Evolutionary conservation across 2,888 invertebrate genomes (phyloP).

Genomic region (Dicyrtomina minuta): DNA sequence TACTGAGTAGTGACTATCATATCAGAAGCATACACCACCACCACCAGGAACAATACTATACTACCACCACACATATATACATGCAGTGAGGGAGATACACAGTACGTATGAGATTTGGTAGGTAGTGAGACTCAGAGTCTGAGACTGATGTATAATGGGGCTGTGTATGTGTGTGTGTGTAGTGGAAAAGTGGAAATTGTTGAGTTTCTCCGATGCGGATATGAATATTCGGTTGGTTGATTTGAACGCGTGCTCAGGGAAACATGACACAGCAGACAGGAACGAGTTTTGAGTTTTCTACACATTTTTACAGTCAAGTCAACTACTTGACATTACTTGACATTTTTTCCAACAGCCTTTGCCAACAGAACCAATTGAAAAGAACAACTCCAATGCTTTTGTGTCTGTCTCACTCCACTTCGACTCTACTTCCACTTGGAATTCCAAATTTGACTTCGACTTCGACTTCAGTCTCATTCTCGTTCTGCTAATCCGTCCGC

Average conservation of each 20-base stretch:
- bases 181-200: not conserved
- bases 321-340: conserved; percentile 17
- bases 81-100: too few species aligned
- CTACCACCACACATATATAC: not conserved
- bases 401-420: not conserved
- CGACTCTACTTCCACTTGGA: not conserved
- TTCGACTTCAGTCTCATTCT: too few species aligned
- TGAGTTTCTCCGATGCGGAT: conserved; percentile 23
- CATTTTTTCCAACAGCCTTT: conserved; percentile 16
- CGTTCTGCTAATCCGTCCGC: too few species aligned
- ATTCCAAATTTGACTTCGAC: too few species aligned
- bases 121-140: too few species aligned
- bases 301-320: conserved; percentile 18
- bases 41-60: not conserved
- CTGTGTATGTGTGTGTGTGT: not conserved
- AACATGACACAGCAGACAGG: conserved; percentile 26
- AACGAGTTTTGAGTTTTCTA: not conserved
- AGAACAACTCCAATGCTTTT: not conserved
- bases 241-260: conserved; percentile 31
- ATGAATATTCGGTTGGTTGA: conserved; percentile 28
- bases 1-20: too few species aligned
- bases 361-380: not conserved
- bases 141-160: too few species aligned
- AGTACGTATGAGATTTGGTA: too few species aligned
- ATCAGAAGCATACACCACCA: not conserved